Base-by-base conservation (phyloP, 2,888 invertebrate species). In the Eudasyphora cyanicolor region DNA sequence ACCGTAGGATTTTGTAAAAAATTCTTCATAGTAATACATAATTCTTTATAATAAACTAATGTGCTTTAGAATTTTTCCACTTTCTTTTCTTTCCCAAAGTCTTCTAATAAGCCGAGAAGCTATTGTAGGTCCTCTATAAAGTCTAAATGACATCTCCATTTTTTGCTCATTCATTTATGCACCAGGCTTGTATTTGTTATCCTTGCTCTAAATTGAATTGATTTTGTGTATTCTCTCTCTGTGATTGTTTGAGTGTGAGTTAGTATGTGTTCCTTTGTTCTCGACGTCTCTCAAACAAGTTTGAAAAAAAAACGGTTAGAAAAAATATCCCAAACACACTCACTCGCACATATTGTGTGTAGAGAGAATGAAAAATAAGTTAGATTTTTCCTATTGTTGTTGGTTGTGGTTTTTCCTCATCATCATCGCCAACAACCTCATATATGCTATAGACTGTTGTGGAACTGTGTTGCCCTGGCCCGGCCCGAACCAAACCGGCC, bases 171-270 rank as follows among this genome's bases (percentile, higher is more conserved):
- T 10, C 32, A 64, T 64, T 64, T 64, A 64, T 64, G n/a, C 64
- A 64, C 64, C 35, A 64, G 75, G 71, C 77, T 49, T 73, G 42
- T 74, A 19, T 70, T 45, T 57, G 64, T 14, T 81, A 84, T 84
- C 84, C 84, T 84, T 84, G 84, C 78, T 84, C 84, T 17, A 81
- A 84, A 84, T 84, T 78, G 70, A 78, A 78, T 81, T 81, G 78
- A 83, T 83, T 76, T 64, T 57, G 71, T 76, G n/a, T n/a, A n/a
- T n/a, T n/a, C n/a, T 42, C 38, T 24, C 54, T 35, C 21, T 42
- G 14, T 51, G 70, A n/a, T n/a, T n/a, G n/a, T n/a, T n/a, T 45
- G 35, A 14, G 42, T 67, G 38, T 24, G 1, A 12, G 27, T 54
- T 17, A 32, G 14, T 69, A 17, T 24, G 38, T 42, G 8, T 70